Conservation (phyloP, 2,113 vertebrate species). For the Psophia crepitans region DNA sequence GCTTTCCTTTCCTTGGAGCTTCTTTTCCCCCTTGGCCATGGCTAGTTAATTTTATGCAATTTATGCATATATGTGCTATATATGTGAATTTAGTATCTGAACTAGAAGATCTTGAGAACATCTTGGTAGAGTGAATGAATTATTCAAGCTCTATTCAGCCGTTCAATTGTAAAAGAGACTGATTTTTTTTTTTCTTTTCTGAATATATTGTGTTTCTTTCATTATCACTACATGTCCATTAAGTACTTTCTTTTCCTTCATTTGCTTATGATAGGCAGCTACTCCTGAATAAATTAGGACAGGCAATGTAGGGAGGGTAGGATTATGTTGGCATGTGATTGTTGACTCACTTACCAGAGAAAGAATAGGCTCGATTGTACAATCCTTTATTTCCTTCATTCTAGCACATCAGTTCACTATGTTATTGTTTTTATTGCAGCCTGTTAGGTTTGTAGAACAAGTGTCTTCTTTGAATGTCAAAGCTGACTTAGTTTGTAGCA, state of each 20-base stretch:
- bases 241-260: constrained; percentile 21
- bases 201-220: neutral
- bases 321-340: constrained; percentile 36
- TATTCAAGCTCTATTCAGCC: neutral
- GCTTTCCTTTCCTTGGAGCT: neutral
- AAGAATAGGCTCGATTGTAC: constrained; percentile 47
- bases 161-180: neutral
- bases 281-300: constrained; percentile 58
- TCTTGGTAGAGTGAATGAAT: neutral
- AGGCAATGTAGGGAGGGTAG: constrained; percentile 11
- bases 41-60: neutral
- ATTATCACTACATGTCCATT: constrained; percentile 18
- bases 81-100: neutral
- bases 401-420: neutral
- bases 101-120: neutral
- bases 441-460: constrained; percentile 25
- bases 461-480: neutral
- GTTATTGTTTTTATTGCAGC: constrained; percentile 32
- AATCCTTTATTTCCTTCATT: neutral
- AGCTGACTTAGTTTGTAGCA: neutral
- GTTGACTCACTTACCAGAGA: constrained; percentile 37
- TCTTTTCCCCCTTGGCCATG: neutral
- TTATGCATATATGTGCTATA: too few species aligned
- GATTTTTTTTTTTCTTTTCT: neutral
- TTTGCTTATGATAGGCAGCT: constrained; percentile 25